phyloP scores from a whole-genome alignment of 35 echinoderm and acorn worm species.

The Heliocidaris tuberculata region DNA sequence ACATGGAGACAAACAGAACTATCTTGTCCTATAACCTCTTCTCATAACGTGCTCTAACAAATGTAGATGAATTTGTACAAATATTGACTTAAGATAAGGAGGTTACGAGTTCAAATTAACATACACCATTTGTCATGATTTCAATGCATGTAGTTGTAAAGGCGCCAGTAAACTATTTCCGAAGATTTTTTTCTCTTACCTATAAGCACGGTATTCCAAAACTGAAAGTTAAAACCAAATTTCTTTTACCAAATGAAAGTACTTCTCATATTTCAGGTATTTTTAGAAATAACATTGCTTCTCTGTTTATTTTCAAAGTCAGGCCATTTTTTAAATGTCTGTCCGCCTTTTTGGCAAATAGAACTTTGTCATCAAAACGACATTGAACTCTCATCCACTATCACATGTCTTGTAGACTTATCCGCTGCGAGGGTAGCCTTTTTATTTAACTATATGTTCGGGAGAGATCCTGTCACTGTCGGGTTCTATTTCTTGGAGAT shows the following conservation, averaged over 20 bases:
- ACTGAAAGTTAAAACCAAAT: not conserved
- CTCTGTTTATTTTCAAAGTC: not conserved
- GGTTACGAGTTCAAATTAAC: not conserved
- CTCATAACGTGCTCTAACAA: not conserved
- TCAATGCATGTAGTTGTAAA: not conserved
- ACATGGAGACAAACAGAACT: not conserved
- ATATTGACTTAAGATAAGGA: not conserved
- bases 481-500: not conserved
- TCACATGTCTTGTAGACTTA: not conserved
- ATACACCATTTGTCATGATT: not conserved
- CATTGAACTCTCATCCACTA: not conserved
- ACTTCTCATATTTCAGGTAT: not conserved
- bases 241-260: not conserved
- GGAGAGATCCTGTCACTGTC: not conserved
- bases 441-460: not conserved
- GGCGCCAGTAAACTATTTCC: not conserved
- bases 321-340: not conserved
- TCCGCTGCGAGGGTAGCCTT: not conserved
- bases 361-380: not conserved
- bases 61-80: not conserved
- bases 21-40: not conserved
- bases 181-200: not conserved
- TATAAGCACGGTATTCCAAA: not conserved
- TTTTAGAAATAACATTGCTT: not conserved
- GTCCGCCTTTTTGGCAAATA: not conserved